Evolutionary conservation across 2,797 vertebrate genomes (phyloP).

Genomic region (Pseudomugil tenellus): DNA sequence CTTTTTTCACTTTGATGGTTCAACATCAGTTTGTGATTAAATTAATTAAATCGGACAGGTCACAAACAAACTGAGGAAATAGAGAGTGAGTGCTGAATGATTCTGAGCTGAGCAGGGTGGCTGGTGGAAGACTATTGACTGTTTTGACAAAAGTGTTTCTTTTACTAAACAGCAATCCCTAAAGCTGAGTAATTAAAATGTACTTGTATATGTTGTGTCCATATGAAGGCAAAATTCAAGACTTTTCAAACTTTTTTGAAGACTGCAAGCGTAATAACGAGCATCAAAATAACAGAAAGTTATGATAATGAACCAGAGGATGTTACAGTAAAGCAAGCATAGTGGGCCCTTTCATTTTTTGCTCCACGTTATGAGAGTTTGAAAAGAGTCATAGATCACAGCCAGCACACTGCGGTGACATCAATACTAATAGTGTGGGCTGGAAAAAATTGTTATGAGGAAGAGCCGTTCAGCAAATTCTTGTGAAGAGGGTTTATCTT

Average conservation of each 20-base stretch:
- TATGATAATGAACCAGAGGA: slow-evolving; percentile 24
- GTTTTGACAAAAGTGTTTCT: slow-evolving; percentile 36
- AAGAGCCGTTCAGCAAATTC: neutral
- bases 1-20: slow-evolving; percentile 20
- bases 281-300: slow-evolving; percentile 21
- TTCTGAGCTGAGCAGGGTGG: slow-evolving; percentile 48
- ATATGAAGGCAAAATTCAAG: slow-evolving; percentile 20
- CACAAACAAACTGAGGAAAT: slow-evolving; percentile 58
- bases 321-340: slow-evolving; percentile 13
- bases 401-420: slow-evolving; percentile 3
- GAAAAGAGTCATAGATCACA: slow-evolving; percentile 32
- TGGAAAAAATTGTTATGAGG: neutral
- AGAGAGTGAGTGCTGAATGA: slow-evolving; percentile 49
- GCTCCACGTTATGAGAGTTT: slow-evolving; percentile 3
- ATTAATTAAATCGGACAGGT: slow-evolving; percentile 48
- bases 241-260: slow-evolving; percentile 26
- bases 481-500: slow-evolving; percentile 28
- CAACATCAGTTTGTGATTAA: slow-evolving; percentile 48
- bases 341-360: slow-evolving; percentile 1
- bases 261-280: slow-evolving; percentile 32
- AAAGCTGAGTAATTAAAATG: slow-evolving; percentile 30
- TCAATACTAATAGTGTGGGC: neutral
- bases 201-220: slow-evolving; percentile 24
- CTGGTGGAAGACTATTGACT: slow-evolving; percentile 43
- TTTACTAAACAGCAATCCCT: slow-evolving; percentile 47